These are phyloP conservation scores for Tetragonula clypearis DNA, from an alignment of 1,140 invertebrate genomes.

Conservation along the genomic window DNA sequence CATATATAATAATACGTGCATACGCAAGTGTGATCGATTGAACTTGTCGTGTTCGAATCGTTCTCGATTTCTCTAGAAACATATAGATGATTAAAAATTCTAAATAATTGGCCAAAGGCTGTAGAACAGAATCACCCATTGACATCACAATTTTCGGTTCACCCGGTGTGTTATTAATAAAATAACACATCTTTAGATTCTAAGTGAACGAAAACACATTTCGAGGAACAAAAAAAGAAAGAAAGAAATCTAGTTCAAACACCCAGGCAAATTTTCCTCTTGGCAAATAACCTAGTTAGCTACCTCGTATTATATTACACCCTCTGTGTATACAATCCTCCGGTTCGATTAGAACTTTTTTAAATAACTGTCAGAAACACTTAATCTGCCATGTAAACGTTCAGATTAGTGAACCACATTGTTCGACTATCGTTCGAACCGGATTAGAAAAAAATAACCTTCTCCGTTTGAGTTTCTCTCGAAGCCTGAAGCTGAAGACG, in stretches of 20 bases:
- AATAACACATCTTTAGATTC: background rate
- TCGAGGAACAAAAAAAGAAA: too few species aligned
- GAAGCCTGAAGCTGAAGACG: background rate
- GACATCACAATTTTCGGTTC: too few species aligned
- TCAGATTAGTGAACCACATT: background rate
- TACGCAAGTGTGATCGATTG: too few species aligned
- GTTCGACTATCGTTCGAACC: background rate
- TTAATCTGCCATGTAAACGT: background rate
- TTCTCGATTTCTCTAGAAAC: too few species aligned
- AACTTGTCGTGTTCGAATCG: too few species aligned
- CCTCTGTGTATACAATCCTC: background rate
- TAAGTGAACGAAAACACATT: background rate
- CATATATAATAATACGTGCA: too few species aligned
- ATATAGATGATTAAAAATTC: too few species aligned
- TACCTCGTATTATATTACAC: background rate
- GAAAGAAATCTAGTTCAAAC: background rate
- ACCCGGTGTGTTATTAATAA: too few species aligned
- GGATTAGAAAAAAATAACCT: background rate
- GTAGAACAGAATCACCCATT: too few species aligned
- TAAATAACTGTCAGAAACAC: background rate
- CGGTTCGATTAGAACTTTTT: background rate
- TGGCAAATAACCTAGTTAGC: too few species aligned
- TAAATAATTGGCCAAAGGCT: too few species aligned
- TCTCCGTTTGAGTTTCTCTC: background rate
- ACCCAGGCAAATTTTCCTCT: accelerated